Percentiles rank a stretch among this genome's conserved stretches.
Evolutionary conservation across 2,113 vertebrate species (phyloP).

Genomic region (Neogale vison): DNA sequence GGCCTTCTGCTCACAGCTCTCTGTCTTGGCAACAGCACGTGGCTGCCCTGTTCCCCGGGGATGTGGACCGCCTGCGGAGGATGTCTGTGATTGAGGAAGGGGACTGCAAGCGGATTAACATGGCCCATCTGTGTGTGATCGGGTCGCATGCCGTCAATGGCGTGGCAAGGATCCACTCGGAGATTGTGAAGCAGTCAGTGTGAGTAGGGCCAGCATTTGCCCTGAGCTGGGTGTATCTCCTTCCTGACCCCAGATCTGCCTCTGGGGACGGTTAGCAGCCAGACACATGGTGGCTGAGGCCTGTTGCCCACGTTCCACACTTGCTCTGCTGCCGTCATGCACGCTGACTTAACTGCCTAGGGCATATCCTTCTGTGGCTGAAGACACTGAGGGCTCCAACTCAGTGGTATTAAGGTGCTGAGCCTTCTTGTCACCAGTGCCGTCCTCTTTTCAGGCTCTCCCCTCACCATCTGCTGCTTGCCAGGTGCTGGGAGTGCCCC

Average conservation of each 20-base stretch:
- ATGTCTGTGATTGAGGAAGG: slow-evolving; percentile 94
- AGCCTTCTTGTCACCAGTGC: neutral
- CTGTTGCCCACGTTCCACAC: no score
- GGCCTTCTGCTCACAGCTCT: rapidly evolving
- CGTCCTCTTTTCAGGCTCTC: neutral
- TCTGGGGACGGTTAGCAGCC: neutral
- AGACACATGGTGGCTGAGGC: neutral
- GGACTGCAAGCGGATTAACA: slow-evolving; percentile 92
- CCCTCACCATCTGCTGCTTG: neutral
- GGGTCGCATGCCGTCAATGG: slow-evolving; percentile 91
- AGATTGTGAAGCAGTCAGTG: slow-evolving; percentile 89
- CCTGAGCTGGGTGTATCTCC: neutral
- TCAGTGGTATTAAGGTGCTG: rapidly evolving
- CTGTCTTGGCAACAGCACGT: slow-evolving; percentile 80
- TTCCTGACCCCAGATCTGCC: no score
- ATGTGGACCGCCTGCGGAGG: slow-evolving; percentile 86
- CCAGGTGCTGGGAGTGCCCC: neutral
- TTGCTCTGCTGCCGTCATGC: neutral
- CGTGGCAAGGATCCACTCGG: slow-evolving; percentile 90
- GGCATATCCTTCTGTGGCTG: neutral
- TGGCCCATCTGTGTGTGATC: slow-evolving; percentile 92
- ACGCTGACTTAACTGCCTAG: neutral
- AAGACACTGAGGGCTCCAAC: neutral
- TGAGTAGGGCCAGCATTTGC: slow-evolving; percentile 68
- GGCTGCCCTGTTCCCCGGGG: slow-evolving; percentile 87